Conservation (phyloP, 2,888 invertebrate species). For the Amphipoea lucens region DNA sequence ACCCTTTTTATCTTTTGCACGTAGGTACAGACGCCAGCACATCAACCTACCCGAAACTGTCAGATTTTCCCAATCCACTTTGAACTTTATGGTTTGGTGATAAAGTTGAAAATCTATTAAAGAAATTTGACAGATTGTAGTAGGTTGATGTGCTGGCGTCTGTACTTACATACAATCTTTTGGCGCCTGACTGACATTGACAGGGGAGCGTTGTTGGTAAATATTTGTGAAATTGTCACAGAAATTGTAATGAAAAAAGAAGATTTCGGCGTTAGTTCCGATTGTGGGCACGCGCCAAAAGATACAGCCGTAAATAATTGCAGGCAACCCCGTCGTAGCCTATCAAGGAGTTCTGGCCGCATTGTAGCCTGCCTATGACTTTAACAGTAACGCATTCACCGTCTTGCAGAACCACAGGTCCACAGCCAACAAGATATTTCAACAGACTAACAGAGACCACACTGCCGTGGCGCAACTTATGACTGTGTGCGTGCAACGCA, state of each 20-base stretch:
- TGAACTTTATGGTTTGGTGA: no score
- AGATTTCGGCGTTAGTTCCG: no score
- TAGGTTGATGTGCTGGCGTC: no score
- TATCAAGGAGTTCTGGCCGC: no score
- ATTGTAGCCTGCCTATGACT: no score
- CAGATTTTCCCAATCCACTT: no score
- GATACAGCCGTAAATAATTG: background rate
- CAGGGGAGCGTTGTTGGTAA: background rate
- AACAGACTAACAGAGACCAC: background rate
- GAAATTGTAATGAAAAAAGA: no score
- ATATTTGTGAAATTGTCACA: background rate
- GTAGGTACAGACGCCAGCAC: background rate
- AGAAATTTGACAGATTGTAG: no score
- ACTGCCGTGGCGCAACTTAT: background rate
- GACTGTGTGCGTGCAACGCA: conserved; percentile 6
- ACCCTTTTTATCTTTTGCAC: background rate
- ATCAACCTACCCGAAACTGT: no score
- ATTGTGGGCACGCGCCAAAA: no score
- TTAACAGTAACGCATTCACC: background rate
- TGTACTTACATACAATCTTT: background rate
- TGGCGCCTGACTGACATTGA: background rate
- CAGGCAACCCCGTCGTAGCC: background rate
- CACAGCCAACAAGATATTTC: background rate
- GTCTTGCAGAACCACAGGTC: background rate
- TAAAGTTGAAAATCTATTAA: no score